Conservation (phyloP, 2,113 vertebrate species). For the Podiceps cristatus region DNA sequence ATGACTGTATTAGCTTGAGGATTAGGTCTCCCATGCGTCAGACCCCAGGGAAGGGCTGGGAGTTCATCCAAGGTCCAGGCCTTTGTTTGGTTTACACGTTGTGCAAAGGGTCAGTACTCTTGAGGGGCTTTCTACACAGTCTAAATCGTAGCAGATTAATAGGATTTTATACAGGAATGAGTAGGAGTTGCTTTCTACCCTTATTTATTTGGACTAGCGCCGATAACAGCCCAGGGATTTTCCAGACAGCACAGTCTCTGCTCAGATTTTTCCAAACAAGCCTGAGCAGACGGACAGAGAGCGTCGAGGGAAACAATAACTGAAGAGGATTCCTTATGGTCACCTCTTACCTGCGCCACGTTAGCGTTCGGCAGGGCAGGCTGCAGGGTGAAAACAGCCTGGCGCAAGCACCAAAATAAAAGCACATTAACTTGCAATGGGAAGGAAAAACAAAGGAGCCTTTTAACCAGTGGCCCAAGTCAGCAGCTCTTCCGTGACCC, state of each 20-base stretch:
- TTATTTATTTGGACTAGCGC: slow-evolving; percentile 1
- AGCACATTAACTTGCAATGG: neutral
- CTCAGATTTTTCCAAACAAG: neutral
- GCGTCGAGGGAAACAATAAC: accelerated
- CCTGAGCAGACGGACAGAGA: neutral
- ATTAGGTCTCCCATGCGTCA: neutral
- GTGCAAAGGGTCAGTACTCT: neutral
- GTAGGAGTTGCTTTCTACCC: slow-evolving; percentile 33
- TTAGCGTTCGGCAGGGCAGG: accelerated
- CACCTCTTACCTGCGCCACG: neutral
- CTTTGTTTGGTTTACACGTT: neutral
- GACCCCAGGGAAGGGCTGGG: neutral
- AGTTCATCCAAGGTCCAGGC: slow-evolving; percentile 32
- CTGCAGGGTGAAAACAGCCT: neutral
- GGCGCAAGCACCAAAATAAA: neutral
- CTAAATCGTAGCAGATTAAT: neutral
- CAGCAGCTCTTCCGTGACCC: neutral
- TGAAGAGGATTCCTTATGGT: neutral
- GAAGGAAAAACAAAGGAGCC: neutral
- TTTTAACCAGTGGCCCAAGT: neutral
- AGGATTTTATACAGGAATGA: neutral
- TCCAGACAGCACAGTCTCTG: neutral
- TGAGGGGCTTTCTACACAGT: neutral
- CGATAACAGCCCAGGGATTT: neutral
- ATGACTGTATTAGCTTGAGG: neutral